A percentile compares a stretch with the other conserved stretches of the same genome.
These are phyloP conservation scores for Agrilus mali DNA, from an alignment of 2,888 invertebrate species.

Conservation along the genomic window DNA sequence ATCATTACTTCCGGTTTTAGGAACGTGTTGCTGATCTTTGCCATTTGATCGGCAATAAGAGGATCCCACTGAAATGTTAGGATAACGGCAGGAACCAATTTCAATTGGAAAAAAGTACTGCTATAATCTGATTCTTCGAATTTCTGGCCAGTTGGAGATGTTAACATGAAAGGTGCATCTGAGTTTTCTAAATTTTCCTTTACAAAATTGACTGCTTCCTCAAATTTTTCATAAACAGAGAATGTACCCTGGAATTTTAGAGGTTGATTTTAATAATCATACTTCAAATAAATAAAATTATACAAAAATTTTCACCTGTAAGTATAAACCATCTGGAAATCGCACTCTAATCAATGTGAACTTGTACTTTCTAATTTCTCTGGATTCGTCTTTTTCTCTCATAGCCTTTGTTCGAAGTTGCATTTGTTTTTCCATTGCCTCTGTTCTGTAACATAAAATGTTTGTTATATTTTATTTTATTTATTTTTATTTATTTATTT, in stretches of 20 bases:
- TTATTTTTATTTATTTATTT: no score
- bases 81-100: slow-evolving; percentile 72
- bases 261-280: neutral
- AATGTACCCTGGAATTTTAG: slow-evolving; percentile 66
- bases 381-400: slow-evolving; percentile 78
- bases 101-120: slow-evolving; percentile 62
- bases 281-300: neutral
- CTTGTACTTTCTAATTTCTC: slow-evolving; percentile 70
- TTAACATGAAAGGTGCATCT: slow-evolving; percentile 57
- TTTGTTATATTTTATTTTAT: no score
- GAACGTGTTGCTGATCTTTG: slow-evolving; percentile 44
- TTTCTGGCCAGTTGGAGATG: slow-evolving; percentile 53
- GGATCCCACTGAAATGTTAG: slow-evolving; percentile 62
- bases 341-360: slow-evolving; percentile 76
- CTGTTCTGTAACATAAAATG: slow-evolving; percentile 39
- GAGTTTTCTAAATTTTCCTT: slow-evolving; percentile 59
- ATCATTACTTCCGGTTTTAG: slow-evolving; percentile 69
- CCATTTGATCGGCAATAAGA: slow-evolving; percentile 39
- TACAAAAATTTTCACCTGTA: slow-evolving; percentile 47
- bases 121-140: slow-evolving; percentile 53
- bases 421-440: slow-evolving; percentile 67
- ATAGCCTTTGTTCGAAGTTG: slow-evolving; percentile 88
- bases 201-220: slow-evolving; percentile 65
- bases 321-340: slow-evolving; percentile 75
- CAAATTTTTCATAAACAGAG: slow-evolving; percentile 66